A percentile compares a stretch with the other conserved stretches of the same genome.
phyloP scores from a whole-genome alignment of 2,113 vertebrate species.

The Pelecanus crispus region DNA sequence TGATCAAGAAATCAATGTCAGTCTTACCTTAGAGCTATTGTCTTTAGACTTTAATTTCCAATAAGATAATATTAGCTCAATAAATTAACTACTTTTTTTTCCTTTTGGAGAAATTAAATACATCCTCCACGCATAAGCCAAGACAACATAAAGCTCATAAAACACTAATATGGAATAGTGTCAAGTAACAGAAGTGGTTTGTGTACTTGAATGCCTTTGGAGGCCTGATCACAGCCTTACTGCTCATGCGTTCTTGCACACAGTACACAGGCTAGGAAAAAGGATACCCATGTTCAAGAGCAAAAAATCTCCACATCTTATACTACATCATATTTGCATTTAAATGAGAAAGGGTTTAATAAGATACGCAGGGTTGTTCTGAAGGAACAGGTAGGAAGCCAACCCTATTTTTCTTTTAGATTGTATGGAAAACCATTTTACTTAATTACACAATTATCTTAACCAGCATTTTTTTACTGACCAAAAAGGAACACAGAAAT shows the following conservation, averaged over 20 bases:
- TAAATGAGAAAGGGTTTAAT: neutral
- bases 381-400: neutral
- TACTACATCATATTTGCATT: neutral
- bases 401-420: neutral
- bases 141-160: neutral
- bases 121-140: neutral
- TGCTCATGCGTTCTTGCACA: neutral
- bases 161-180: fast-evolving
- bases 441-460: neutral
- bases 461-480: neutral
- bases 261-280: neutral
- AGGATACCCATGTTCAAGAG: neutral
- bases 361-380: neutral
- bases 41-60: neutral
- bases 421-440: neutral
- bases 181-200: neutral
- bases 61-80: neutral
- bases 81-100: neutral
- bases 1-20: neutral
- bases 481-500: neutral
- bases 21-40: neutral
- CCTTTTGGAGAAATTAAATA: neutral
- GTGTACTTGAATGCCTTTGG: neutral
- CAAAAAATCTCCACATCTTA: neutral
- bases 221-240: fast-evolving